Base-by-base conservation (phyloP, 2,113 vertebrate species). In the Piprites chloris region DNA sequence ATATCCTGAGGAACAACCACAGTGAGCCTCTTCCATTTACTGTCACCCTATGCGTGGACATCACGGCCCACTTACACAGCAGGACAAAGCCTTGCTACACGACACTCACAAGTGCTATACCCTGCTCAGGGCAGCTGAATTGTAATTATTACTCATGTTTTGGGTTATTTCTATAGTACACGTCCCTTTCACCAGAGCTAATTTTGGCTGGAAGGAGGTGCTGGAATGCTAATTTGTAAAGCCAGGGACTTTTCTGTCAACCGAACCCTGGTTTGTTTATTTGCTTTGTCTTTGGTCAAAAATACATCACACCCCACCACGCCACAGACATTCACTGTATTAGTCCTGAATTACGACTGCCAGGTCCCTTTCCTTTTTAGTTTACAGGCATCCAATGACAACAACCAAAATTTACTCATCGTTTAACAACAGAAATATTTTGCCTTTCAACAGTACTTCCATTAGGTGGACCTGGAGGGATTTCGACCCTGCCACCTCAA, bases 261-360 rank as follows among this genome's bases (percentile, higher is more conserved):
- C 10, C 4, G 47, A 84, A 61, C 66, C 6, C 5, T 46, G 17
- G 16, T 33, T 55, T 42, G 22, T 58, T 74, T 83, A 26, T 72
- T 93, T 88, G 59, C 42, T 93, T 87, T 95, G 58, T 46, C 67
- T 80, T 52, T 84, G 55, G 46, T 44, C 47, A 95, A 75, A 95
- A 92, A 44, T 8, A 67, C 15, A 16, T 33, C n/a, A 76, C 28
- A 61, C 11, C 12, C 33, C 7, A 14, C 16, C 0, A 4, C 9
- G 53, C 20, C 39, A 44, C 21, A 71, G 22, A 49, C 6, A 6
- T 56, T 76, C 72, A 73, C 15, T 66, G 1, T 19, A n/a, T 58
- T 42, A 85, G 12, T 49, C 58, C 74, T 52, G 49, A 42, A 61
- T 47, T 78, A 79, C 0, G 5, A 50, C 33, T 56, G 56, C 26